Evolutionary conservation across 2,797 vertebrate genomes (phyloP), one percentile per base, ranked within the genome.

Genomic region (Sebastiscus tertius): DNA sequence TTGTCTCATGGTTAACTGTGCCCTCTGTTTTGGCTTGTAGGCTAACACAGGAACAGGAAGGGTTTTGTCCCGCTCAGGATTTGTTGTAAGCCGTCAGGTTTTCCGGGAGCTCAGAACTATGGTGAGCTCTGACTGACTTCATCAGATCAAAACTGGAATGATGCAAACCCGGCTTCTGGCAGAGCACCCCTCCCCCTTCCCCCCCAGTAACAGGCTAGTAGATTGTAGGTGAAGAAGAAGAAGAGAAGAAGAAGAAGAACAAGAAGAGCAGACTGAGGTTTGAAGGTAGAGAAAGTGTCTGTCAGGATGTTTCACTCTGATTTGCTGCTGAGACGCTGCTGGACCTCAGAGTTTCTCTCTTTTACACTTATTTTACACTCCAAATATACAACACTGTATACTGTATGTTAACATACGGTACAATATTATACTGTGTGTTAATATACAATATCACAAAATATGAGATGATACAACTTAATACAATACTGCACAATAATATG

Each of bases 91-190:
- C 83, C 93, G 89, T 93, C 90, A 95, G 94, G 92, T 96, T 95
- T 94, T 95, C 92, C 91, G 85, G 94, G 91, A 94, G 93, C 92
- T 96, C 94, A 94, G 93, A 93, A 96, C 92, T 87, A 96, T 96
- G 96, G 95, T 96, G 96, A 96, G 95, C 93, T 93, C 92, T 84
- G 94, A 89, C 90, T 90, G 91, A 91, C 88, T 89, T 89, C 68
- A 72, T 90, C 81, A 74, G 87, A 77, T 87, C 46, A 56, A 85
- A 92, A 85, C 79, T 87, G 86, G 92, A 94, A 95, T 94, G 93
- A 91, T 82, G 88, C 84, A 87, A 89, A 90, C 86, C 80, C 24
- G 77, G 92, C 91, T 91, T 92, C 86, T 90, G 89, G 92, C 93
- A 89, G 81, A 88, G 66, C 88, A 86, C 87, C 83, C 36, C 42